These are phyloP conservation scores for Herminia tarsipennalis DNA, from an alignment of 2,888 invertebrate species.

Conservation along the genomic window DNA sequence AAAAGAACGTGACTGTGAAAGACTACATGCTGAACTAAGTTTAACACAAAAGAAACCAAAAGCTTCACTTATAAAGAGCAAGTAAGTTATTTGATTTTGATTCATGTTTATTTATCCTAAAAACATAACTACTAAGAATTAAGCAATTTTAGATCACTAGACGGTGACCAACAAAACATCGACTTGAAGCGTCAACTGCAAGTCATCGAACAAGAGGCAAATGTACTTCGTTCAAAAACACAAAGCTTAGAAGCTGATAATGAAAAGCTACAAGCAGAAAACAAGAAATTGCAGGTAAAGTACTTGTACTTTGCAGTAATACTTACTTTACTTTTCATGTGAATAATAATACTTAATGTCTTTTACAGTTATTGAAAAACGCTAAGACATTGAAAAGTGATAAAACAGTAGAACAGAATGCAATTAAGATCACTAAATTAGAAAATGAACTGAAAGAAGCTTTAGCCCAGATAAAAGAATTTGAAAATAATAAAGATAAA, in stretches of 20 bases:
- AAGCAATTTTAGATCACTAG: slow-evolving; percentile 81
- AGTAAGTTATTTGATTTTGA: slow-evolving; percentile 72
- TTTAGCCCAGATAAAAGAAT: slow-evolving; percentile 84
- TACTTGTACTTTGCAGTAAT: too few species aligned
- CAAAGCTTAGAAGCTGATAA: slow-evolving; percentile 90
- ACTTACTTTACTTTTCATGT: too few species aligned
- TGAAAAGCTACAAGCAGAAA: slow-evolving; percentile 90
- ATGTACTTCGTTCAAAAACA: slow-evolving; percentile 88
- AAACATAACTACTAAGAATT: background rate
- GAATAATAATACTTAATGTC: too few species aligned
- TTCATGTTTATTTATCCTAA: too few species aligned
- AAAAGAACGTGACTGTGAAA: slow-evolving; percentile 93
- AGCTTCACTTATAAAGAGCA: slow-evolving; percentile 87
- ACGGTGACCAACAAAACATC: slow-evolving; percentile 87
- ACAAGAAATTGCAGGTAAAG: slow-evolving; percentile 88
- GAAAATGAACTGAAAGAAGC: slow-evolving; percentile 88
- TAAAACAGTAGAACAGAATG: slow-evolving; percentile 84
- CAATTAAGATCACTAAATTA: slow-evolving; percentile 86
- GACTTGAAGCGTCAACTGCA: slow-evolving; percentile 91
- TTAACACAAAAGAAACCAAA: slow-evolving; percentile 87
- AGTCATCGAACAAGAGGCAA: slow-evolving; percentile 91
- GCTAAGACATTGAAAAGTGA: slow-evolving; percentile 83
- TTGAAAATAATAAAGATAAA: slow-evolving; percentile 74
- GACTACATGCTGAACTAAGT: slow-evolving; percentile 90
- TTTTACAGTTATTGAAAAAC: slow-evolving; percentile 81